A percentile compares a stretch with the other conserved stretches of the same genome.
These are phyloP conservation scores for Chironomus striatipennis DNA, from an alignment of 1,140 invertebrate species.

Conservation along the genomic window DNA sequence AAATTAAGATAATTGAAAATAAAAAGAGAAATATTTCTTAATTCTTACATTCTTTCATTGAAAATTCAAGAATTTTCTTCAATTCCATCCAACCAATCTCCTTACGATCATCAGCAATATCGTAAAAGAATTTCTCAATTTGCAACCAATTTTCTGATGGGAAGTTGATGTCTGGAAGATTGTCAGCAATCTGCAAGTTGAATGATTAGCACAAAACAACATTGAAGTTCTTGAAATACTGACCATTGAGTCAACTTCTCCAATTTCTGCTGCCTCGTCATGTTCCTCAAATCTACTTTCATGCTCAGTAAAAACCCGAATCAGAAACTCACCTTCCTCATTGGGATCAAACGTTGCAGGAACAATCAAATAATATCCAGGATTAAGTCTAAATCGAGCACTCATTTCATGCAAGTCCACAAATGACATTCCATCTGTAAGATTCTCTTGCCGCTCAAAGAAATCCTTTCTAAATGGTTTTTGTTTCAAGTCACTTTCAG, in stretches of 20 bases:
- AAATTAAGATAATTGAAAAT: too few relatives aligned
- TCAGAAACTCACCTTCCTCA: constrained; percentile 91
- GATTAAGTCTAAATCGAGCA: constrained; percentile 73
- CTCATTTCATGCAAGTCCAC: constrained; percentile 86
- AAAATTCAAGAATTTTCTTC: constrained; percentile 84
- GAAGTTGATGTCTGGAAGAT: constrained; percentile 39
- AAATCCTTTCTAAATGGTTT: constrained; percentile 82
- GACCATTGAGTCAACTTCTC: constrained; percentile 56
- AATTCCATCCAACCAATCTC: constrained; percentile 92
- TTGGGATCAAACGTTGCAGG: constrained; percentile 98
- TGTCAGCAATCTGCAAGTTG: constrained; percentile 22
- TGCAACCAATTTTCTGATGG: constrained; percentile 47
- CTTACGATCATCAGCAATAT: constrained; percentile 80
- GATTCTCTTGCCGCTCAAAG: constrained; percentile 91
- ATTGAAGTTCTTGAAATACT: constrained; percentile 30
- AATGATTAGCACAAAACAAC: not conserved
- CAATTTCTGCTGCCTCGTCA: constrained; percentile 72
- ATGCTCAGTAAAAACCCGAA: constrained; percentile 94
- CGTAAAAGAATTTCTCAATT: constrained; percentile 72
- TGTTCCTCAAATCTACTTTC: constrained; percentile 80
- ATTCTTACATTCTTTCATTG: constrained; percentile 80
- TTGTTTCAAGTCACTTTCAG: constrained; percentile 61
- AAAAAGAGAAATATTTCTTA: too few relatives aligned
- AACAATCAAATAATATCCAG: constrained; percentile 92
- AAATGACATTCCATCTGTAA: constrained; percentile 51